Evolutionary conservation across 2,888 invertebrate species (phyloP), one percentile per base, ranked within the genome.

Genomic region (Mechanitis messenoides): DNA sequence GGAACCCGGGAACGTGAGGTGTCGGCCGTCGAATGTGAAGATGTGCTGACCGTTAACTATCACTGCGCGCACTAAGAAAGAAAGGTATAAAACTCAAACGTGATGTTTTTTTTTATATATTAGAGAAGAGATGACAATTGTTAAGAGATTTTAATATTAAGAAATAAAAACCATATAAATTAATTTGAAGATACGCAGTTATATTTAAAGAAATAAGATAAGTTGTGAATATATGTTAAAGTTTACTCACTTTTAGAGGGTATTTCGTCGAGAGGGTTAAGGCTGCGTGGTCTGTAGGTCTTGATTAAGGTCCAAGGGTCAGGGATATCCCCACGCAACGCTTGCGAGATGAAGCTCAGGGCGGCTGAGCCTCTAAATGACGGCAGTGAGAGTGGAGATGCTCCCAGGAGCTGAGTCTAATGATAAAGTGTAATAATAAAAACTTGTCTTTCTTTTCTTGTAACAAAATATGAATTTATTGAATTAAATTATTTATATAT

Each of bases 1-100:
- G 57, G 91, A 91, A 47, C 96, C 97, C 0, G 94, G 93, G 91
- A 96, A 94, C 6, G 94, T 93, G 69, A 94, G 87, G 78, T 96
- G 94, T 70, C 93, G 93, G 0, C 95, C 95, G 81, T 98, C 98
- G 83, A 97, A 97, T 0, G 96, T 97, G 85, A 96, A 95, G 81
- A 96, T 92, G 84, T 97, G 95, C 73, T 95, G 94, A 1, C 95
- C 95, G 76, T 96, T 95, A 11, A 94, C 91, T 3, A 97, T 80
- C 46, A 93, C 91, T 7, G 94, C 97, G 56, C 92, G 90, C 62
- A 94, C 94, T 92, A 89, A 11, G 54, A 45, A 33, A 1, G 31
- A 45, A 31, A n/a, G n/a, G 1, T 35, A 20, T 20, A 20, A 20
- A 20, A 20, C 20, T 20, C 20, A 20, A 20, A 20, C 1, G 20